Percentiles rank a stretch among this genome's conserved stretches.
Conservation (phyloP, 2,797 vertebrate genomes). For the Discoglossus pictus region DNA sequence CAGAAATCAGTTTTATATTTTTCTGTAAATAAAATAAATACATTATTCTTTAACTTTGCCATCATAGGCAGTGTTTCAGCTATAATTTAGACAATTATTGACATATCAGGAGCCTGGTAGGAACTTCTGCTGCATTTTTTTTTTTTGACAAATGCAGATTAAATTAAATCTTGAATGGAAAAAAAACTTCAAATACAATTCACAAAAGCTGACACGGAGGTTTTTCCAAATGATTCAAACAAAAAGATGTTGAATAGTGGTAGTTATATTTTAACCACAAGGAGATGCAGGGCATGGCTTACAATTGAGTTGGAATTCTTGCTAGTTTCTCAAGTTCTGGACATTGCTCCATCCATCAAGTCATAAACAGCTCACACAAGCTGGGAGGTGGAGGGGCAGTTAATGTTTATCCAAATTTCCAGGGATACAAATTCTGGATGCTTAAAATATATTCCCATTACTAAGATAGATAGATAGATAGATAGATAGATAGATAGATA, state of each 20-base stretch:
- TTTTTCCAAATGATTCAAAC: conserved; percentile 79
- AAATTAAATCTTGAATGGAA: conserved; percentile 58
- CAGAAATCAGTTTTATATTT: conserved; percentile 1
- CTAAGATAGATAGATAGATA: no score
- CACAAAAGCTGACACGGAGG: conserved; percentile 83
- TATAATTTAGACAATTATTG: conserved; percentile 39
- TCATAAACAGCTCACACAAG: conserved; percentile 53
- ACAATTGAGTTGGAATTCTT: conserved; percentile 71
- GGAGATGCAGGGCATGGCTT: conserved; percentile 67
- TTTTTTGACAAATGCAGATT: conserved; percentile 56
- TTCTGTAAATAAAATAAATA: no score
- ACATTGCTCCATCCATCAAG: conserved; percentile 71
- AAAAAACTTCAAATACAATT: conserved; percentile 60
- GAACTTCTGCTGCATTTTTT: no score
- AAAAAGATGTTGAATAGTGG: conserved; percentile 71
- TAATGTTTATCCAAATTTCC: conserved; percentile 54
- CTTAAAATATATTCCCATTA: conserved; percentile 33
- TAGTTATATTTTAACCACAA: conserved; percentile 96
- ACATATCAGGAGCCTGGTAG: no score
- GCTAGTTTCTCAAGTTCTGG: conserved; percentile 62
- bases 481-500: no score
- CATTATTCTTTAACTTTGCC: conserved; percentile 37
- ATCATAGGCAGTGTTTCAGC: conserved; percentile 24
- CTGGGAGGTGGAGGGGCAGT: conserved; percentile 33
- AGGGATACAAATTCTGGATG: conserved; percentile 46